A percentile compares a stretch with the other conserved stretches of the same genome.
Conservation (phyloP, 2,113 vertebrate genomes). For the Anhinga anhinga region DNA sequence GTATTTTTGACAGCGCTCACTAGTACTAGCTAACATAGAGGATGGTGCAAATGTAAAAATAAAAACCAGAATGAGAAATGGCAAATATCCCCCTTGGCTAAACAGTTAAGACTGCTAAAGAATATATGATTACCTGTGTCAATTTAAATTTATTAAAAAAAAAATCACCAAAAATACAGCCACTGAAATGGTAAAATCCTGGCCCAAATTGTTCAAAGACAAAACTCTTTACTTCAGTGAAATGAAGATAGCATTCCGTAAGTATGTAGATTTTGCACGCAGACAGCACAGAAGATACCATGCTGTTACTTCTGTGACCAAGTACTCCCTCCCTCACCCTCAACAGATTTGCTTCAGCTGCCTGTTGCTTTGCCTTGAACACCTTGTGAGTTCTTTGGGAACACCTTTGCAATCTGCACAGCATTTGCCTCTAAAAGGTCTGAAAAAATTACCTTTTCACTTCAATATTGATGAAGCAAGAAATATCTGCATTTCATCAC, state of each 20-base stretch:
- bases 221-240: not conserved
- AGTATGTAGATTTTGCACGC: rapidly evolving
- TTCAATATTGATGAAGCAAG: not conserved
- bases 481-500: not conserved
- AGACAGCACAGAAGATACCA: not conserved
- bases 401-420: not conserved
- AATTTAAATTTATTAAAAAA: not conserved
- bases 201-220: not conserved
- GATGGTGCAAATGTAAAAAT: not conserved
- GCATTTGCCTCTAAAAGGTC: not conserved
- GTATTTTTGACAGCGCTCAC: not conserved
- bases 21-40: not conserved
- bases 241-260: not conserved
- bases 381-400: not conserved
- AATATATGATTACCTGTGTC: rapidly evolving
- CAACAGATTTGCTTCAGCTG: not conserved
- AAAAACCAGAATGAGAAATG: not conserved
- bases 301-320: not conserved
- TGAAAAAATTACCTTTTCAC: not conserved
- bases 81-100: not conserved
- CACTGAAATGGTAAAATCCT: not conserved
- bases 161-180: rapidly evolving
- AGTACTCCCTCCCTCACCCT: not conserved
- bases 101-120: not conserved
- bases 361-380: not conserved